Evolutionary conservation across 2,113 vertebrate species (phyloP).

Genomic region (Stegostoma tigrinum): DNA sequence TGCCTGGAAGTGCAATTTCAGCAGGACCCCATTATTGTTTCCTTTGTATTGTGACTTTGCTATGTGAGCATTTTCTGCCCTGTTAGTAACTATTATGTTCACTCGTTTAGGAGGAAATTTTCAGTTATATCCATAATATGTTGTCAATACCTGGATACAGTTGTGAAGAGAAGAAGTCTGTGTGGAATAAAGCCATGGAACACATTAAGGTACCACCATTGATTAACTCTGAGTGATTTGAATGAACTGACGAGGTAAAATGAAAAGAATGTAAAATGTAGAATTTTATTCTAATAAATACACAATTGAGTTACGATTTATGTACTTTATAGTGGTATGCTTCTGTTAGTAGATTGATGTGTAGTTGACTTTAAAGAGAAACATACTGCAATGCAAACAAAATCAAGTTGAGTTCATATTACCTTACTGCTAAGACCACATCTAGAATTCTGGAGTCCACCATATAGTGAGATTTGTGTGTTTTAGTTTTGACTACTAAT

Average conservation of each 20-base stretch:
- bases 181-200: slow-evolving; percentile 73
- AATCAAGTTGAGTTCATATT: not conserved
- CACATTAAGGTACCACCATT: slow-evolving; percentile 67
- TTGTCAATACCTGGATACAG: slow-evolving; percentile 85
- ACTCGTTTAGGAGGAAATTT: slow-evolving; percentile 75
- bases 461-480: not conserved
- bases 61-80: not conserved
- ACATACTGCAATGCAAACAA: not conserved
- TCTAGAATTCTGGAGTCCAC: not conserved
- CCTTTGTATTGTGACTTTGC: not conserved
- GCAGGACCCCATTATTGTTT: not conserved
- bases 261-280: not conserved
- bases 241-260: not conserved
- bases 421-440: not conserved
- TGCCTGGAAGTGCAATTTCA: not conserved
- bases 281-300: not conserved
- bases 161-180: slow-evolving; percentile 71
- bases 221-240: not conserved
- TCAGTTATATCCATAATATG: slow-evolving; percentile 89
- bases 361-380: not conserved
- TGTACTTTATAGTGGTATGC: not conserved
- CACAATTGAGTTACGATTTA: not conserved
- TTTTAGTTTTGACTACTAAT: not conserved
- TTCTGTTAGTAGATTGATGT: not conserved
- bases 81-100: not conserved